These are phyloP conservation scores for Lytechinus variegatus DNA, from an alignment of 35 echinoderm and acorn worm species.

Conservation along the genomic window DNA sequence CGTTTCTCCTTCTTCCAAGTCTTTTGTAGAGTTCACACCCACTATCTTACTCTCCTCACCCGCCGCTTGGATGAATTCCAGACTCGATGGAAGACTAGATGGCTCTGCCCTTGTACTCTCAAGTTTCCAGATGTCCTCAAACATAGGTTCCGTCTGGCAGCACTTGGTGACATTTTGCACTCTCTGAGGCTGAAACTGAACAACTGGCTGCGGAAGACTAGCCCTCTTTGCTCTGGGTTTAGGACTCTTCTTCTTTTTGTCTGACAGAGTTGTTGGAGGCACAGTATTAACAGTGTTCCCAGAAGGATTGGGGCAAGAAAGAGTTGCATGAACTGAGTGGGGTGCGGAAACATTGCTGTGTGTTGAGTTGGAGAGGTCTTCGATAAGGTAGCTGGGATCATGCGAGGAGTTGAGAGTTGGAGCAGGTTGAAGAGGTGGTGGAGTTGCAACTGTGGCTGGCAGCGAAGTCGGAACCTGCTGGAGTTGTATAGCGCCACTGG, in stretches of 20 bases:
- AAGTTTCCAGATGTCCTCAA: background rate
- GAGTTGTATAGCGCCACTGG: background rate
- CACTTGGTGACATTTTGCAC: background rate
- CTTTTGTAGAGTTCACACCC: background rate
- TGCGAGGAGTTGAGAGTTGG: background rate
- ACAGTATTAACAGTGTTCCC: background rate
- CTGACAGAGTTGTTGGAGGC: background rate
- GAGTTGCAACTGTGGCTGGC: background rate
- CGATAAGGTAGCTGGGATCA: background rate
- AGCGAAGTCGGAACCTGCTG: background rate
- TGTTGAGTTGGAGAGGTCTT: constrained; percentile 34
- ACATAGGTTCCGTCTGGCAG: constrained; percentile 43
- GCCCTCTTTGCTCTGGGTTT: background rate
- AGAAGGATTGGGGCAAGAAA: background rate
- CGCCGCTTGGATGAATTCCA: background rate
- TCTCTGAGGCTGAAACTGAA: constrained; percentile 16
- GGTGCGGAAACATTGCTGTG: background rate
- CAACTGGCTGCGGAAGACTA: background rate
- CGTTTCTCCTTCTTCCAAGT: background rate
- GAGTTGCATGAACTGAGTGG: background rate
- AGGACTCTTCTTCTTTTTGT: background rate
- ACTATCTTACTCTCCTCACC: background rate
- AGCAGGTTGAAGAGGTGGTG: constrained; percentile 13
- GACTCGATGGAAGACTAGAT: background rate
- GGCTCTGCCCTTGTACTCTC: background rate